phyloP scores from a whole-genome alignment of 2,797 vertebrate species.

The Anguilla obscura region DNA sequence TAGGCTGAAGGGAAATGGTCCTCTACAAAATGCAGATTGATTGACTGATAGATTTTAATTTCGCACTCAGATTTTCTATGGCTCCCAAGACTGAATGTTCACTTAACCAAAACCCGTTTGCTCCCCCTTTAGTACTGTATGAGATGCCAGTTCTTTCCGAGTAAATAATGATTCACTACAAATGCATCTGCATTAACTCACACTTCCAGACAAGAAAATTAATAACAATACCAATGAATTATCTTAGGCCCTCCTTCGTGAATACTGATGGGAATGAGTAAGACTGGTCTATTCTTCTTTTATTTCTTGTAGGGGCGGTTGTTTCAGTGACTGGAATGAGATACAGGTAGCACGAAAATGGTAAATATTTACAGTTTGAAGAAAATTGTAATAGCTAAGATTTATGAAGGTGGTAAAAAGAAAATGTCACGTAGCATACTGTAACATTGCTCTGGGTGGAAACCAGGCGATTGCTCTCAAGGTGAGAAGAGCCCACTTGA shows the following conservation, averaged over 20 bases:
- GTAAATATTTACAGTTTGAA: too few species aligned
- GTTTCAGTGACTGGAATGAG: background rate
- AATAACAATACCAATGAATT: slow-evolving; percentile 18
- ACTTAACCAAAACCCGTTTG: background rate
- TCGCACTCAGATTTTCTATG: background rate
- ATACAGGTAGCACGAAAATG: background rate
- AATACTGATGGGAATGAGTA: background rate
- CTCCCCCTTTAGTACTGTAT: background rate
- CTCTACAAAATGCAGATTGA: background rate
- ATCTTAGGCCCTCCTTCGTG: background rate
- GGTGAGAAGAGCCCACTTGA: slow-evolving; percentile 19
- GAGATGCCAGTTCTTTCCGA: background rate
- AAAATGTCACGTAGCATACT: background rate
- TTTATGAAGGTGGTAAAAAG: background rate
- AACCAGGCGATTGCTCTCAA: slow-evolving; percentile 13
- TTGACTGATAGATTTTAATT: background rate
- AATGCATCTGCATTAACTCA: slow-evolving; percentile 15
- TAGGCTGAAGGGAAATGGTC: background rate
- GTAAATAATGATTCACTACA: slow-evolving; percentile 7
- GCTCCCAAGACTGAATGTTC: background rate
- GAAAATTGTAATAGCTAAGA: background rate
- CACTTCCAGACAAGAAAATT: background rate
- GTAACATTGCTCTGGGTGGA: background rate
- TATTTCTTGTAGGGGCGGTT: background rate
- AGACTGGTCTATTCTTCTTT: background rate